Evolutionary conservation across 37 sponge, comb jelly and placozoan genomes (phyloP).

Genomic region (Dysidea cf. avara): DNA sequence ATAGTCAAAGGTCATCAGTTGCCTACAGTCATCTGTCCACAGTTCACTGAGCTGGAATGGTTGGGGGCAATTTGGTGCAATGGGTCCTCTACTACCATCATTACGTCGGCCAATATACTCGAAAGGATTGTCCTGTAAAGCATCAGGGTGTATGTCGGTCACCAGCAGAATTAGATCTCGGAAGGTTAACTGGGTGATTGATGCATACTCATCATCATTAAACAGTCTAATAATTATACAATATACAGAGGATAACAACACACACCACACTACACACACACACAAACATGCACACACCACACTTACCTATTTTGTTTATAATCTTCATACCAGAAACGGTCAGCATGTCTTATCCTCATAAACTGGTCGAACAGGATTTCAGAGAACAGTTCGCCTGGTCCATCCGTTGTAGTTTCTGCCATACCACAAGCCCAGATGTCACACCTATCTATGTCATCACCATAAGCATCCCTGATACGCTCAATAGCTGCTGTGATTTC

Average conservation of each 20-base stretch:
- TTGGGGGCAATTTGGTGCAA: conserved; percentile 73
- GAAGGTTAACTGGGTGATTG: conserved; percentile 58
- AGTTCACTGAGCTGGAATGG: conserved; percentile 86
- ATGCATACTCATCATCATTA: conserved; percentile 55
- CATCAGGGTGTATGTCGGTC: conserved; percentile 49
- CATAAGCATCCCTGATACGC: conserved; percentile 78
- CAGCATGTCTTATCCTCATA: conserved; percentile 83
- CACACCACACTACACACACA: too few relatives aligned
- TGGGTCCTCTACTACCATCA: conserved; percentile 1
- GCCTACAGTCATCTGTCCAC: conserved; percentile 82
- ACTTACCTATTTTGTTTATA: conserved; percentile 63
- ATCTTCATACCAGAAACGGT: conserved; percentile 97
- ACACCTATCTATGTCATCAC: conserved; percentile 71
- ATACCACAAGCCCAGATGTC: conserved; percentile 94
- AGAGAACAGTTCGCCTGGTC: conserved; percentile 88
- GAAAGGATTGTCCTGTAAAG: conserved; percentile 67
- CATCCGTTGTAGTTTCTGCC: conserved; percentile 69
- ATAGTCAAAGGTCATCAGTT: conserved; percentile 69
- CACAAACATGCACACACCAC: too few relatives aligned
- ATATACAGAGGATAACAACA: too few relatives aligned
- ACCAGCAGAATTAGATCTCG: conserved; percentile 24
- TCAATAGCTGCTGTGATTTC: conserved; percentile 64
- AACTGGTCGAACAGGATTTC: conserved; percentile 91
- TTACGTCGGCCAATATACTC: too few relatives aligned
- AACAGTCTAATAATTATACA: conserved; percentile 50